Base-by-base conservation (phyloP, 2,797 vertebrate species). In the Mus spretus region DNA sequence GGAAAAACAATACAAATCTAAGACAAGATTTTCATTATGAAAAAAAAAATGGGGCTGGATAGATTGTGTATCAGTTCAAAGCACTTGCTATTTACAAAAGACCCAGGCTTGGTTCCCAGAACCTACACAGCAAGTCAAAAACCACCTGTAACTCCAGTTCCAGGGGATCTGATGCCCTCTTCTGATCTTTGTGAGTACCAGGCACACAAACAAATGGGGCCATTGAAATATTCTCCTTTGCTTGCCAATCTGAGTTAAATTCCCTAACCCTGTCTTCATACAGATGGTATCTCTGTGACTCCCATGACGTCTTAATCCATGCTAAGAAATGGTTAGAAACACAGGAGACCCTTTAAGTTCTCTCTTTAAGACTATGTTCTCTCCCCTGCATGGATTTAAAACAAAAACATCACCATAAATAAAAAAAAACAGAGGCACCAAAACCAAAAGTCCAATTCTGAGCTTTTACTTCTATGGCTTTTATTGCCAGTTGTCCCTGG, bases 261-360 rank as follows among this genome's bases (percentile, higher is more conserved):
- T 87, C 91, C 91, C 88, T 22, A 22, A 24, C 65, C 34, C 50
- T 75, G 22, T 93, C 90, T 87, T 59, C 17, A 59, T 28, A 37
- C 6, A 26, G 67, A 5, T 47, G 1, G 28, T 44, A 9, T 55
- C 10, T 86, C 34, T 53, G 31, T 3, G 40, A 74, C 67, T 83
- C 57, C 14, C 3, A 67, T 19, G 67, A 82, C 2, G 0, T 47
- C 78, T 47, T 93, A 34, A 84, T 55, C 50, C 34, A 4, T 59
- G 53, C 90, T 96, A 50, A 88, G 75, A 82, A 92, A 65, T 59
- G 55, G n/a, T 47, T 47, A 65, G 65, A 70, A 79, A 77, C 83
- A 28, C 31, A 4, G n/a, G 44, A 55, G 26, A 57, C 59, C 17
- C 88, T 72, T 34, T 40, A 91, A 47, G n/a, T 50, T 93, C n/a